Evolutionary conservation across 1,140 invertebrate species (phyloP).

Genomic region (Platyscapa corneri): DNA sequence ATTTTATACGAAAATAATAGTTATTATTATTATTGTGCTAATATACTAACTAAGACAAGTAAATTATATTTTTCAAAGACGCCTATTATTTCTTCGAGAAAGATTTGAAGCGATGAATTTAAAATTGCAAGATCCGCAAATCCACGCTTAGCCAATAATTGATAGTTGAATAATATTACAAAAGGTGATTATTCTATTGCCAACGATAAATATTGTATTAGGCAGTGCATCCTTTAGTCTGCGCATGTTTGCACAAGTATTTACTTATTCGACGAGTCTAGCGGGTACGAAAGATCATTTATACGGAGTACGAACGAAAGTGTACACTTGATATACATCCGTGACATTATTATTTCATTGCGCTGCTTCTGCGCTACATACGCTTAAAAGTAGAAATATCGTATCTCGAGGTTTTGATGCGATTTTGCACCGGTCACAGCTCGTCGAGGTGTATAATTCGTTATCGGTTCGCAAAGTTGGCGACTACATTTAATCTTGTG

Average conservation of each 20-base stretch:
- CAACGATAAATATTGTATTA: neutral
- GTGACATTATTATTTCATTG: neutral
- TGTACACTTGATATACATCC: neutral
- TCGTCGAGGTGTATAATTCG: neutral
- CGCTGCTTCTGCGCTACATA: neutral
- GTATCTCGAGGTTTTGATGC: neutral
- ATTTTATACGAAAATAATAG: too few species aligned
- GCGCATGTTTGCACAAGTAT: neutral
- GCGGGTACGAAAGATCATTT: neutral
- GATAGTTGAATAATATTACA: too few species aligned
- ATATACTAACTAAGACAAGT: too few species aligned
- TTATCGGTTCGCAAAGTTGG: neutral
- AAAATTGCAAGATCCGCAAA: too few species aligned
- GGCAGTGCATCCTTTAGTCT: neutral
- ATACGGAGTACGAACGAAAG: neutral
- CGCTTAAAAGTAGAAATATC: neutral
- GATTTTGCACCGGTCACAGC: neutral
- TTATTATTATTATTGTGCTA: too few species aligned
- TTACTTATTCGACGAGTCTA: neutral
- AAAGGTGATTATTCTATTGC: neutral
- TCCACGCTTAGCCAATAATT: too few species aligned
- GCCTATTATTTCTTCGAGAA: too few species aligned
- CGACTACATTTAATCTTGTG: neutral
- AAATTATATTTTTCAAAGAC: too few species aligned
- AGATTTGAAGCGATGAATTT: too few species aligned